Evolutionary conservation across 92 coral and sea anemone genomes (phyloP), one percentile per base, ranked within the genome.

Genomic region (Paragorgia papillata): DNA sequence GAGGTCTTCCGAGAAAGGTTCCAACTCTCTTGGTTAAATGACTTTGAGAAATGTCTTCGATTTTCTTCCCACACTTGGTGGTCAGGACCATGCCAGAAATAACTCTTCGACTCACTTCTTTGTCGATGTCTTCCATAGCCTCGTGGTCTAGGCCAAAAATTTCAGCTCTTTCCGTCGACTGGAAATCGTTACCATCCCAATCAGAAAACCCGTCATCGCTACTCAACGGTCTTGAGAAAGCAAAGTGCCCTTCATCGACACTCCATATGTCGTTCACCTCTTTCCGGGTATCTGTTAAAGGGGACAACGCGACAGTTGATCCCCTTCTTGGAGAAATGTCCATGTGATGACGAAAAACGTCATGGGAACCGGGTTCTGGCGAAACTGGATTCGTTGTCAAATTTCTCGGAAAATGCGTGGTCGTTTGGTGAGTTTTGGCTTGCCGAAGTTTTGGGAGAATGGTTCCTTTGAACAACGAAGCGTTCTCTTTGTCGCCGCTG

Each of bases 1-100:
- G 28, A 49, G 78, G 29, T 14, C 31, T 35, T 9, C 64, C 64
- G 7, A 71, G 63, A 34, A 71, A 71, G 37, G 12, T 30, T 0
- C 21, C 78, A 18, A 71, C 41, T 35, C 50, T 71, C 37, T 51
- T 71, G 18, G 27, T 58, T n/a, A 71, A 32, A 21, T 55, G 58
- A 30, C 54, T 71, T 54, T 71, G 62, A 6, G 49, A 71, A 55
- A 55, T 33, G 39, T 71, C 41, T 54, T 71, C 62, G 30, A 40
- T 21, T 49, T 55, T 35, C 27, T 35, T 7, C 27, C 65, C 78
- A 54, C 48, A 55, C 20, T 32, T 53, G 27, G 64, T 71, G 3
- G 64, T 71, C 78, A 71, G 58, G 2, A 71, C 64, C 78, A 71
- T 71, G 0, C 78, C 78, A 0, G 78, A 30, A 28, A 71, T 33